These are phyloP conservation scores for Bellardia bayeri DNA, from an alignment of 2,888 invertebrate genomes.

Conservation along the genomic window DNA sequence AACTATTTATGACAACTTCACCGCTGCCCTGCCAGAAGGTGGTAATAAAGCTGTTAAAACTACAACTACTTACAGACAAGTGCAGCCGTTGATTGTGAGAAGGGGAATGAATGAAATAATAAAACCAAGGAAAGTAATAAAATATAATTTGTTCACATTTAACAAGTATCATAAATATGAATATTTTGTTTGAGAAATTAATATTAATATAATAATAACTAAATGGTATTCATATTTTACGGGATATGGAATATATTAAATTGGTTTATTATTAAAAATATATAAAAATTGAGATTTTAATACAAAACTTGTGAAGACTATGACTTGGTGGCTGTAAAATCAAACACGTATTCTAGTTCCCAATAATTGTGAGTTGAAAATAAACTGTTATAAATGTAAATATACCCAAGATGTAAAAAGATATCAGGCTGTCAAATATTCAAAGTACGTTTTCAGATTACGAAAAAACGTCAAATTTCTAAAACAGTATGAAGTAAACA, in stretches of 20 bases:
- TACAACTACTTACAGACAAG: neutral
- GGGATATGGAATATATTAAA: slow-evolving; percentile 18
- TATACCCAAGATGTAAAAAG: no score
- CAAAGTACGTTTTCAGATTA: no score
- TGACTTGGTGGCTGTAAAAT: no score
- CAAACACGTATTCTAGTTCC: no score
- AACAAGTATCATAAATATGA: slow-evolving; percentile 49
- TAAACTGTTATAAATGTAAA: no score
- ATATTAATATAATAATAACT: slow-evolving; percentile 46
- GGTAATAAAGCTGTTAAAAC: slow-evolving; percentile 10
- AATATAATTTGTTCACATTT: slow-evolving; percentile 65
- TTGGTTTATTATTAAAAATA: slow-evolving; percentile 17
- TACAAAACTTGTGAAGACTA: no score
- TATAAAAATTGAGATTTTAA: no score
- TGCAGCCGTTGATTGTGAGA: slow-evolving; percentile 21
- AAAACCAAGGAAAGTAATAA: slow-evolving; percentile 51
- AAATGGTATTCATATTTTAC: slow-evolving; percentile 36
- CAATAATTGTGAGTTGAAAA: no score
- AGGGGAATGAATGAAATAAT: slow-evolving; percentile 24
- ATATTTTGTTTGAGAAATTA: slow-evolving; percentile 37
- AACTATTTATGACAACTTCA: slow-evolving; percentile 66
- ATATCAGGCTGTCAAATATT: no score
- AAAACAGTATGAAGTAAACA: no score
- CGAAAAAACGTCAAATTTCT: no score
- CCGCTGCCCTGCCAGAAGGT: neutral